Conservation (phyloP, 2,113 vertebrate genomes). For the Myxocyprinus asiaticus region DNA sequence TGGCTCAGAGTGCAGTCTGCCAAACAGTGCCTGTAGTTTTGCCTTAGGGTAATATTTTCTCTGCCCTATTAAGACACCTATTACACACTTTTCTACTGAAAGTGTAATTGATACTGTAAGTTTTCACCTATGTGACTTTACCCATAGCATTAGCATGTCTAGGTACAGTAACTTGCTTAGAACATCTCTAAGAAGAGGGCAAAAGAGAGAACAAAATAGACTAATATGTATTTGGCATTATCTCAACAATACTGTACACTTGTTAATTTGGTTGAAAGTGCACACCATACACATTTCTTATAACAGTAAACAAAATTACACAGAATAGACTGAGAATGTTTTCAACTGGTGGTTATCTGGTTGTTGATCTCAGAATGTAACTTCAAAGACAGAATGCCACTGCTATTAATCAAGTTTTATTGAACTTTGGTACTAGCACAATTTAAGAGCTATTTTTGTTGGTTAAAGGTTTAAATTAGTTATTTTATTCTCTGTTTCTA, state of each 20-base stretch:
- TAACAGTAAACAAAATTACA: neutral
- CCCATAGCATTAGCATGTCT: neutral
- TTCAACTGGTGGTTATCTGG: too few relatives aligned
- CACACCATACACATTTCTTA: too few relatives aligned
- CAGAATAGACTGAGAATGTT: neutral
- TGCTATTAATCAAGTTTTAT: slow-evolving; percentile 14
- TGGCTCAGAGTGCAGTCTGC: slow-evolving; percentile 59
- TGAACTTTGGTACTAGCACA: slow-evolving; percentile 26
- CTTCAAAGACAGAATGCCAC: neutral
- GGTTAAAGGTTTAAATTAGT: slow-evolving; percentile 3
- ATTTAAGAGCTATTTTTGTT: slow-evolving; percentile 19
- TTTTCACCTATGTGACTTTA: slow-evolving; percentile 35
- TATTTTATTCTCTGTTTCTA: too few relatives aligned
- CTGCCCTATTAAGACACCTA: slow-evolving; percentile 28
- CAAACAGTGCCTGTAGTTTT: slow-evolving; percentile 34
- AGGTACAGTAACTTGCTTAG: too few relatives aligned
- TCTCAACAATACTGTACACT: slow-evolving; percentile 1
- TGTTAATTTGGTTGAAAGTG: slow-evolving; percentile 21
- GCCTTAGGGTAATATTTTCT: slow-evolving; percentile 16
- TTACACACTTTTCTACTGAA: slow-evolving; percentile 20
- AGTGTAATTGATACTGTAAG: slow-evolving; percentile 33
- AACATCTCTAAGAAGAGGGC: neutral
- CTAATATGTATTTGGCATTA: slow-evolving; percentile 9
- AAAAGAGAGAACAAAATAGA: neutral
- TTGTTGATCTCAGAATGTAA: too few relatives aligned